Evolutionary conservation across 2,888 invertebrate species (phyloP), one percentile per base, ranked within the genome.

Genomic region (Lamellibrachia columna): DNA sequence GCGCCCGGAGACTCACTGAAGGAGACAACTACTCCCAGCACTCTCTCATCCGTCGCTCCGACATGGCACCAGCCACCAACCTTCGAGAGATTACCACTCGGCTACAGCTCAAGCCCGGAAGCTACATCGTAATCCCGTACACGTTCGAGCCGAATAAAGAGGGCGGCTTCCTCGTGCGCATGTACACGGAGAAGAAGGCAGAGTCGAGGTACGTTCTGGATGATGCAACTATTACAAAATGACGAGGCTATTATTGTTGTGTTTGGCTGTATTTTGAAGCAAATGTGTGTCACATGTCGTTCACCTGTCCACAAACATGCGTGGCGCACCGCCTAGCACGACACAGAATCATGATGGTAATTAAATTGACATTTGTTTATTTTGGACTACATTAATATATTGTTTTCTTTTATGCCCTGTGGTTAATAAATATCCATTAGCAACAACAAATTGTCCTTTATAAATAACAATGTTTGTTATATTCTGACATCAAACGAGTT

Each of bases 101-200:
- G 60, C 92, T 91, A 53, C 53, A 52, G 53, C 90, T 94, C 28
- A 53, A 91, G 9, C 99, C 99, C 0, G 99, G 99, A 58, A 97
- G 98, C 40, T 99, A 99, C 97, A 98, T 98, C 95, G 98, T 99
- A 95, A 98, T 99, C 93, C 99, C 99, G 3, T 99, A 99, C 92
- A 99, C 99, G 0, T 99, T 99, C 96, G 99, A 99, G 94, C 98
- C 99, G 0, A 98, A 99, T 94, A 98, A 99, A 96, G 99, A 99
- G 95, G 99, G 99, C 90, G 99, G 99, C 96, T 99, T 99, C 96
- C 97, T 99, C 94, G 97, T 99, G 92, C 97, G 99, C 95, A 98
- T 99, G 94, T 99, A 99, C 98, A 98, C 99, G 53, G 99, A 99
- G 97, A 92, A 90, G n/a, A 52, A 22, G 15, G 93, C 92, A 7